phyloP scores from a whole-genome alignment of 2,797 vertebrate genomes.

The Gambelia wislizenii region DNA sequence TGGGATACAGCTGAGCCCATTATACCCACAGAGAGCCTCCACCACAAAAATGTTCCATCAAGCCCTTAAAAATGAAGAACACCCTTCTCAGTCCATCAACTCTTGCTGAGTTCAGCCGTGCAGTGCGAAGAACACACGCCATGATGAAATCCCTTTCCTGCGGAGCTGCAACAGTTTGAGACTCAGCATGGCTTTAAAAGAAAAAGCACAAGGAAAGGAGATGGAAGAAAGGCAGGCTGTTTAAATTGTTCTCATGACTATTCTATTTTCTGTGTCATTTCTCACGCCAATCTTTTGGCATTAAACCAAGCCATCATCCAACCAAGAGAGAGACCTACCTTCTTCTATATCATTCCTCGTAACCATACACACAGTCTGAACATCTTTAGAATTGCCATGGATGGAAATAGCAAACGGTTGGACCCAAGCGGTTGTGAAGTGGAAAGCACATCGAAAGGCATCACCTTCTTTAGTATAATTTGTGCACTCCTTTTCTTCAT shows the following conservation, averaged over 20 bases:
- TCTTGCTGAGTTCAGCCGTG: no score
- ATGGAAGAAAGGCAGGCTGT: not conserved
- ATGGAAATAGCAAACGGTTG: slow-evolving; percentile 55
- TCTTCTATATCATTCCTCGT: slow-evolving; percentile 42
- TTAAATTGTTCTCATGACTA: not conserved
- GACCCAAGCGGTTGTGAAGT: not conserved
- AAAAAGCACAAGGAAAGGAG: not conserved
- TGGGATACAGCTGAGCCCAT: no score
- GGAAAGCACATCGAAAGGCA: slow-evolving; percentile 70
- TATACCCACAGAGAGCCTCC: no score
- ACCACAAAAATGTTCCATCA: no score
- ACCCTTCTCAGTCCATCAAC: no score
- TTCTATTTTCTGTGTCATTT: not conserved
- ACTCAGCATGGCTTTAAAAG: not conserved
- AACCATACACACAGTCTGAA: slow-evolving; percentile 57
- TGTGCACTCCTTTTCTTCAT: slow-evolving; percentile 61
- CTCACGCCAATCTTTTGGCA: not conserved
- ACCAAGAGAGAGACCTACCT: slow-evolving; percentile 46
- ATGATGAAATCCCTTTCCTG: no score
- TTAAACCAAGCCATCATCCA: not conserved
- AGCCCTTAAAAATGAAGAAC: no score
- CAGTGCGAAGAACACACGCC: no score
- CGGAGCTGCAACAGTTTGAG: not conserved
- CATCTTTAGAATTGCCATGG: slow-evolving; percentile 44
- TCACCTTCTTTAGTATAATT: slow-evolving; percentile 54